phyloP scores from a whole-genome alignment of 1,140 invertebrate genomes.

The Aricia agestis region DNA sequence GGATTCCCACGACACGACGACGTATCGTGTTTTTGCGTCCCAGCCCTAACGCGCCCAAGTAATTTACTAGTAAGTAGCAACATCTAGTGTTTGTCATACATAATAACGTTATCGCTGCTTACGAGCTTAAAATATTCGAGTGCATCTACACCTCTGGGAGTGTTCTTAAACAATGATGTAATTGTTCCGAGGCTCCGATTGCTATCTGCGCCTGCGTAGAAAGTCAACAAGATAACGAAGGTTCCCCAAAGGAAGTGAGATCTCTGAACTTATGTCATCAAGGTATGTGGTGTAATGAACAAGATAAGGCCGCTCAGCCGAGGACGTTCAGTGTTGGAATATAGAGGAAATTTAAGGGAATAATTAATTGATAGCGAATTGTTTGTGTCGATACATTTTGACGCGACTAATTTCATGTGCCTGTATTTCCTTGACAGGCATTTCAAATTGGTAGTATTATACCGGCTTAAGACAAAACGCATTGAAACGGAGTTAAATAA shows the following conservation, averaged over 20 bases:
- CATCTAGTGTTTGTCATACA: no score
- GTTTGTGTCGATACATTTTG: no score
- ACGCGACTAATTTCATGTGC: no score
- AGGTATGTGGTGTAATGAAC: not conserved
- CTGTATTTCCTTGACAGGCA: no score
- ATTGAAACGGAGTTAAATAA: no score
- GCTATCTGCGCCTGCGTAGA: not conserved
- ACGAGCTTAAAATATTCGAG: not conserved
- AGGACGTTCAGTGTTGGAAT: not conserved
- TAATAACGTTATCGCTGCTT: no score
- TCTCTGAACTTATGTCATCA: not conserved
- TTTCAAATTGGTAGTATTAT: no score
- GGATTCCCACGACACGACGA: no score
- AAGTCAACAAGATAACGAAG: slow-evolving; percentile 13
- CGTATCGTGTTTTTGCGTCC: no score
- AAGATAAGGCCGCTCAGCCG: not conserved
- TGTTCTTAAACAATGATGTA: slow-evolving; percentile 6
- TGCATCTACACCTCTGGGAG: not conserved
- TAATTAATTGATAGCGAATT: not conserved
- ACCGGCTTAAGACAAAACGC: no score
- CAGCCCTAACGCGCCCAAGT: no score
- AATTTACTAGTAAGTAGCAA: no score
- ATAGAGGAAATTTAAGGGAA: not conserved
- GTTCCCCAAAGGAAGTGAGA: slow-evolving; percentile 10
- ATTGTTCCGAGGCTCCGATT: not conserved